Evolutionary conservation across 2,888 invertebrate genomes (phyloP).

Genomic region (Nephrotoma appendiculata): DNA sequence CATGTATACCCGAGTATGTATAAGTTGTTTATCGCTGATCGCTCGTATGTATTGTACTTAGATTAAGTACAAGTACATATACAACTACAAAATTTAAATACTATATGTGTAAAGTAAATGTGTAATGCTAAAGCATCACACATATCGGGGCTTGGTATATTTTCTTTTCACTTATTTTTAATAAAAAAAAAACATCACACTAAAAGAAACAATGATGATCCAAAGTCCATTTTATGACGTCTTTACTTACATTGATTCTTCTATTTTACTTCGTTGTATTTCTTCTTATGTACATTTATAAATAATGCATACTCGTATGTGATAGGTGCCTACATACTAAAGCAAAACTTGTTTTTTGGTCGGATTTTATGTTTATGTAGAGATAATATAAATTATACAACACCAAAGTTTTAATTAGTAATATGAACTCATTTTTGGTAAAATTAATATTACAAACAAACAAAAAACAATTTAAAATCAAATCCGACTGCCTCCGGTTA

Average conservation of each 20-base stretch:
- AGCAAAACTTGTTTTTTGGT: background rate
- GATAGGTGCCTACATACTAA: background rate
- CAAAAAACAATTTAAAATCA: no score
- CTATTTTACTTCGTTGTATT: background rate
- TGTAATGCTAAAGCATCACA: background rate
- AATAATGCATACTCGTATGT: background rate
- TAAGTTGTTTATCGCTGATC: no score
- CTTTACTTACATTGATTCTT: background rate
- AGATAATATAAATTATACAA: background rate
- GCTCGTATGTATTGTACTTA: background rate
- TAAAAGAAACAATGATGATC: background rate
- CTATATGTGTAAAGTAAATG: background rate
- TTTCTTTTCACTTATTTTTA: background rate
- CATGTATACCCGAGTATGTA: no score
- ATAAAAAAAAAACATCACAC: background rate
- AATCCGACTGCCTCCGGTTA: no score
- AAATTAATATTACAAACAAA: background rate
- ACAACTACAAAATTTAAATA: background rate
- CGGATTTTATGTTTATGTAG: background rate
- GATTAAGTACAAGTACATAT: background rate
- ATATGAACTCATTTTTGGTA: background rate
- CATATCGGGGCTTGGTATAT: background rate
- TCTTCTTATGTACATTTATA: background rate
- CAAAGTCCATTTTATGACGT: background rate
- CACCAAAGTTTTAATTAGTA: background rate